Percentiles rank a stretch among this genome's conserved stretches.
phyloP scores from a whole-genome alignment of 2,888 invertebrate genomes.

The Dryomyza anilis region DNA sequence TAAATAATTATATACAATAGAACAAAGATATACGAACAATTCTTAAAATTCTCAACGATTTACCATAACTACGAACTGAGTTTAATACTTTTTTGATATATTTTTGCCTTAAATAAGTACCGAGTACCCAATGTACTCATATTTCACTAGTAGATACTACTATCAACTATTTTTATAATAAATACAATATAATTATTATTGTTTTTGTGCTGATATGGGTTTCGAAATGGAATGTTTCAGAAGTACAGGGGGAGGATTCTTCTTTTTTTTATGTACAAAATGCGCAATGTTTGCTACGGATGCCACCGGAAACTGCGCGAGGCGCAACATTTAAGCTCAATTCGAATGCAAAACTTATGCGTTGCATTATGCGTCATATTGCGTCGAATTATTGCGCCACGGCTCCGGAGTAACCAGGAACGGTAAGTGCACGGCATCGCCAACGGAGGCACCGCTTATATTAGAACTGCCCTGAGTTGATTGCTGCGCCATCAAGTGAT shows the following conservation, averaged over 20 bases:
- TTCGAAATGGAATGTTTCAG: slow-evolving; percentile 42
- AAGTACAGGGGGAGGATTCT: slow-evolving; percentile 26
- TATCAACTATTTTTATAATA: neutral
- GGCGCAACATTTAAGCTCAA: neutral
- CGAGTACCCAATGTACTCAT: neutral
- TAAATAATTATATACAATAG: neutral
- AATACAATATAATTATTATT: slow-evolving; percentile 22
- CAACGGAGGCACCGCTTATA: neutral
- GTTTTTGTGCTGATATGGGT: slow-evolving; percentile 40
- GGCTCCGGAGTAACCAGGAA: neutral
- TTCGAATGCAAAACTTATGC: neutral
- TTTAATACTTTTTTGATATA: neutral
- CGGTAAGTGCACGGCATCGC: neutral
- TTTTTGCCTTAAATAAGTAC: slow-evolving; percentile 3
- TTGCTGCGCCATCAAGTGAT: slow-evolving; percentile 1
- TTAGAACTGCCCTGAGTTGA: neutral
- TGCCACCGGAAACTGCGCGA: no score
- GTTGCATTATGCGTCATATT: neutral
- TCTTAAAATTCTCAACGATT: neutral
- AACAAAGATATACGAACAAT: neutral
- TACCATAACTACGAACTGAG: neutral
- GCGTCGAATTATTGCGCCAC: neutral
- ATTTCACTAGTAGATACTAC: neutral
- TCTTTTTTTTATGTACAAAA: slow-evolving; percentile 23
- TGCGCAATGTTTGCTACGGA: no score